phyloP scores from a whole-genome alignment of 37 sponge, comb jelly and placozoan species.

The Haliclona indistincta region DNA sequence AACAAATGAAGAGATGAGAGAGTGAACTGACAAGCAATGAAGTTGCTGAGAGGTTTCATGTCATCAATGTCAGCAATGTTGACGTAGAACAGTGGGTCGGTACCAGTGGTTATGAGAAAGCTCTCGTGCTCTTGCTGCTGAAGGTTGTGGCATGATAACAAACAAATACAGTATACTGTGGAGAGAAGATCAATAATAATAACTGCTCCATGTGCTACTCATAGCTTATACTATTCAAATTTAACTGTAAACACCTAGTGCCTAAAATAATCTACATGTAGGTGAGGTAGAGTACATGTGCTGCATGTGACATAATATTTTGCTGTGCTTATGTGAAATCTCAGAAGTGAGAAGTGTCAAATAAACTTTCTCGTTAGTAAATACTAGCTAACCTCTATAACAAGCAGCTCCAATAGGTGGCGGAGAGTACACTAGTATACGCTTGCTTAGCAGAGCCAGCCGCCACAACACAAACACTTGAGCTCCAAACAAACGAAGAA shows the following conservation, averaged over 20 bases:
- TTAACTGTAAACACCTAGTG: neutral
- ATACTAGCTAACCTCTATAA: constrained; percentile 53
- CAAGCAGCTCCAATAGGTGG: constrained; percentile 90
- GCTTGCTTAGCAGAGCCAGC: constrained; percentile 80
- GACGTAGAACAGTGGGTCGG: constrained; percentile 84
- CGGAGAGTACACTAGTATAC: constrained; percentile 83
- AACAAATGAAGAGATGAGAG: neutral
- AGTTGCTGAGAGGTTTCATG: constrained; percentile 45
- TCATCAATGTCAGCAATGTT: constrained; percentile 84
- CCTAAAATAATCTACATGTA: neutral
- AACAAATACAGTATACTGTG: constrained; percentile 80
- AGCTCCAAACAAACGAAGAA: constrained; percentile 78
- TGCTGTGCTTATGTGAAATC: too few species aligned
- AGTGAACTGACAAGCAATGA: constrained; percentile 76
- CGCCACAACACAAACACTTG: constrained; percentile 93
- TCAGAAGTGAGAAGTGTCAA: too few species aligned
- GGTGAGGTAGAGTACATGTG: too few species aligned
- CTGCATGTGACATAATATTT: too few species aligned
- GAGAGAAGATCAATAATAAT: neutral
- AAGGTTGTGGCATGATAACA: constrained; percentile 56
- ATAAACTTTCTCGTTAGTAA: too few species aligned
- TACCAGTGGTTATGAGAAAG: constrained; percentile 60
- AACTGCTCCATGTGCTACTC: neutral
- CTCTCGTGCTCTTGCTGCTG: constrained; percentile 4
- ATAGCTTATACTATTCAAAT: neutral